Evolutionary conservation across 2,888 invertebrate species (phyloP).

Genomic region (Polydrusus pterygomalis): DNA sequence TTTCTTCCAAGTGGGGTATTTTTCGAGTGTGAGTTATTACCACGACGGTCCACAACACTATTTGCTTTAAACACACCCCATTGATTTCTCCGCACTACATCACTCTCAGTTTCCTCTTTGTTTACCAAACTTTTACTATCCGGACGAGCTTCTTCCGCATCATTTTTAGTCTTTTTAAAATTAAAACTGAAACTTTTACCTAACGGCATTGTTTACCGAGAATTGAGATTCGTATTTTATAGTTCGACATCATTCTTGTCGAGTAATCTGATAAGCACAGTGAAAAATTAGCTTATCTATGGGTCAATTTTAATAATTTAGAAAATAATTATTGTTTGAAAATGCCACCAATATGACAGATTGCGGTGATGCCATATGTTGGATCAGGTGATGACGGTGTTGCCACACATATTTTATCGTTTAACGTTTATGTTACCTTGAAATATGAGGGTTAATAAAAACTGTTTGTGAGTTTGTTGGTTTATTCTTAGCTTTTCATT

Average conservation of each 20-base stretch:
- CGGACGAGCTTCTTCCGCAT: not conserved
- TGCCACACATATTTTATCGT: not conserved
- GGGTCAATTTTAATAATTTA: conserved; percentile 16
- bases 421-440: not conserved
- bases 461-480: no score
- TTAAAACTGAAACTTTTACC: conserved; percentile 44
- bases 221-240: conserved; percentile 17
- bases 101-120: conserved; percentile 8
- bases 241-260: conserved; percentile 7
- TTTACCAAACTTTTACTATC: not conserved
- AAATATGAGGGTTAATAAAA: not conserved
- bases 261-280: conserved; percentile 23
- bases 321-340: conserved; percentile 25
- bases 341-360: conserved; percentile 38
- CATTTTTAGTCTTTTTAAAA: conserved; percentile 26
- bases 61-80: conserved; percentile 14
- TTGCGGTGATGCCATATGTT: conserved; percentile 27
- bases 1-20: conserved; percentile 8
- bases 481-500: no score
- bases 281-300: conserved; percentile 29
- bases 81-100: conserved; percentile 12
- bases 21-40: not conserved
- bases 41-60: conserved; percentile 6
- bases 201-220: conserved; percentile 38
- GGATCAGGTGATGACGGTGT: conserved; percentile 18